Conservation (phyloP, 2,888 invertebrate genomes). For the Lymantria dispar region DNA sequence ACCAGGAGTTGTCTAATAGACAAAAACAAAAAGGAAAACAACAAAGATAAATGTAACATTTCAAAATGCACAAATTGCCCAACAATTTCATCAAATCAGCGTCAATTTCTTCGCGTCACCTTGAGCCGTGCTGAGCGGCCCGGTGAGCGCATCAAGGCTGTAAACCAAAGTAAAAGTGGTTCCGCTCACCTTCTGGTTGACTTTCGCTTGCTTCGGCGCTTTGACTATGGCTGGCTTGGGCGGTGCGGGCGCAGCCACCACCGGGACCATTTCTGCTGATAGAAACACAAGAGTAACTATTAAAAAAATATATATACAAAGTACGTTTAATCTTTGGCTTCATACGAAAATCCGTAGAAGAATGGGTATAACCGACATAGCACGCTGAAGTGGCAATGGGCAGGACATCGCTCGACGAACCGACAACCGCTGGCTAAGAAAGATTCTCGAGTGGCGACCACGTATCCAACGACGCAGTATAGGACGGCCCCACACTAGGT, state of each 20-base stretch:
- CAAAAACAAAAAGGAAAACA: too few relatives aligned
- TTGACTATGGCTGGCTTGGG: slow-evolving; percentile 77
- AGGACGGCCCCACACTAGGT: too few relatives aligned
- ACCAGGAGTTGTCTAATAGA: too few relatives aligned
- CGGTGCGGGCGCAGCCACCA: slow-evolving; percentile 33
- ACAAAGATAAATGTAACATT: neutral
- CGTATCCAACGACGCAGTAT: too few relatives aligned
- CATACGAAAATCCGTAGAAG: too few relatives aligned
- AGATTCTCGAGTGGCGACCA: too few relatives aligned
- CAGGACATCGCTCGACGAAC: too few relatives aligned
- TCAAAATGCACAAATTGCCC: neutral
- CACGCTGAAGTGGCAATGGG: too few relatives aligned
- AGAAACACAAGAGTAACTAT: neutral
- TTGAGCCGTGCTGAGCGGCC: neutral
- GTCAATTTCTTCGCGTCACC: neutral
- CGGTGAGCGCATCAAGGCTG: neutral
- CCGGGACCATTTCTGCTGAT: slow-evolving; percentile 52
- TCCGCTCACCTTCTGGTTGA: slow-evolving; percentile 80
- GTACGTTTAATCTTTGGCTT: too few relatives aligned
- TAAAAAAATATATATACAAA: too few relatives aligned
- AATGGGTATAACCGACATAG: too few relatives aligned
- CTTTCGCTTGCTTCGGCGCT: slow-evolving; percentile 72
- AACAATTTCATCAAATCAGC: neutral
- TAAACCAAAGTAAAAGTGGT: neutral
- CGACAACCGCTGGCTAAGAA: too few relatives aligned